These are phyloP conservation scores for Euthynnus affinis DNA, from an alignment of 2,797 vertebrate species.

Conservation along the genomic window DNA sequence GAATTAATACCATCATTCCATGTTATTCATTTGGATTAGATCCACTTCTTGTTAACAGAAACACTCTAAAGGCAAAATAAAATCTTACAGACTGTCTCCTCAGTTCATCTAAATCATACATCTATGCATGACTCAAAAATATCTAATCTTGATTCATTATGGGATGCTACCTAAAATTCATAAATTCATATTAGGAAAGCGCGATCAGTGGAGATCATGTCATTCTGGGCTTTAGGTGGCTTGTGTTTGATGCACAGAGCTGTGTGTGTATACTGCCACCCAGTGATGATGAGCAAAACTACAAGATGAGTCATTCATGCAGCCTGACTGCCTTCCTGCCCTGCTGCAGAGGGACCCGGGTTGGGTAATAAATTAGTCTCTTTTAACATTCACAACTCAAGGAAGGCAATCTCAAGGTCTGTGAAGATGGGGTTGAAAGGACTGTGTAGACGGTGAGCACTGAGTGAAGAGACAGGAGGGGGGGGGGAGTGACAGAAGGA, in stretches of 20 bases:
- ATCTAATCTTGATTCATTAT: constrained; percentile 61
- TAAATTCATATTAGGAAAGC: constrained; percentile 54
- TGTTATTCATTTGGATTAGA: neutral
- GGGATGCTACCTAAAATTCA: constrained; percentile 40
- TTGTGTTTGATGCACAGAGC: constrained; percentile 10
- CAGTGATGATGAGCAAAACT: constrained; percentile 51
- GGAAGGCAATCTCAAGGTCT: constrained; percentile 69
- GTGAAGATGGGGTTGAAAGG: constrained; percentile 69
- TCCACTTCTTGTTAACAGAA: constrained; percentile 15
- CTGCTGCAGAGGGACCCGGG: constrained; percentile 63
- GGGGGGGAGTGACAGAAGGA: constrained; percentile 40
- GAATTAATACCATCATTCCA: neutral
- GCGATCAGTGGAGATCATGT: constrained; percentile 40
- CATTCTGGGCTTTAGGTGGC: constrained; percentile 15
- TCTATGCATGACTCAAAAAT: constrained; percentile 60
- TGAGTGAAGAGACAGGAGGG: constrained; percentile 32
- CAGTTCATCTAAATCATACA: constrained; percentile 48
- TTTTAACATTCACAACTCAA: constrained; percentile 78
- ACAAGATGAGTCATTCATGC: constrained; percentile 66
- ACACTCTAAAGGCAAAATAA: constrained; percentile 11
- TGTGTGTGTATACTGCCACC: constrained; percentile 78
- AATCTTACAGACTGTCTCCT: constrained; percentile 13
- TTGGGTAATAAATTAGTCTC: constrained; percentile 78
- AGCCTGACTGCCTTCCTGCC: constrained; percentile 46
- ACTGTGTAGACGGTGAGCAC: constrained; percentile 36